Percentiles rank a stretch among this genome's conserved stretches.
phyloP scores from a whole-genome alignment of 2,113 vertebrate genomes.

The Aphyosemion australe region DNA sequence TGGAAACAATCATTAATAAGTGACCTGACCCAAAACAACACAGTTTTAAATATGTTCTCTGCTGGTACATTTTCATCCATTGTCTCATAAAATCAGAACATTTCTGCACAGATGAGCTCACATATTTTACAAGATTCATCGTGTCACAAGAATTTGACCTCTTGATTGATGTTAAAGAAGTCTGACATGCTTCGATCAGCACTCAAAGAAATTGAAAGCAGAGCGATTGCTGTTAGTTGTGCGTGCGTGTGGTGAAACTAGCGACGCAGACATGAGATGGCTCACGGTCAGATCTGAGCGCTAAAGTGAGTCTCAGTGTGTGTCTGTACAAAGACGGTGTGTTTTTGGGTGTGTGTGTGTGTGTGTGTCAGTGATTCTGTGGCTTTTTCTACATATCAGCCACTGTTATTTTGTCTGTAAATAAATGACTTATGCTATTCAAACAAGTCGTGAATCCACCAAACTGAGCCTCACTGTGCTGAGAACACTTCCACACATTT shows the following conservation, averaged over 20 bases:
- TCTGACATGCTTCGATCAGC: slow-evolving; percentile 50
- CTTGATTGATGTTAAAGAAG: slow-evolving; percentile 2
- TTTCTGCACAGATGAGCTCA: slow-evolving; percentile 37
- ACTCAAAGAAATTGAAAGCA: slow-evolving; percentile 34
- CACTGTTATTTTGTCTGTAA: slow-evolving; percentile 53
- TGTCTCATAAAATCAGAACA: slow-evolving; percentile 35
- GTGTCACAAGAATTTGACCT: slow-evolving; percentile 8
- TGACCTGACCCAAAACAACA: slow-evolving; percentile 32
- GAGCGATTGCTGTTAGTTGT: slow-evolving; percentile 32
- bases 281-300: slow-evolving; percentile 66
- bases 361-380: slow-evolving; percentile 45
- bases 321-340: slow-evolving; percentile 57
- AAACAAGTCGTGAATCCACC: slow-evolving; percentile 64
- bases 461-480: slow-evolving; percentile 20
- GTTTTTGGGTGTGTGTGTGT: slow-evolving; percentile 6
- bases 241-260: slow-evolving; percentile 52
- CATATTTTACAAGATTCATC: slow-evolving; percentile 14
- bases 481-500: slow-evolving; percentile 43
- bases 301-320: slow-evolving; percentile 63
- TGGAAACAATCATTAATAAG: slow-evolving; percentile 54
- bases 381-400: slow-evolving; percentile 43
- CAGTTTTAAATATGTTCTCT: slow-evolving; percentile 16
- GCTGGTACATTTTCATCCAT: slow-evolving; percentile 50
- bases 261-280: slow-evolving; percentile 60
- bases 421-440: slow-evolving; percentile 71